Conservation (phyloP, 2,113 vertebrate species). For the Anguilla rostrata region DNA sequence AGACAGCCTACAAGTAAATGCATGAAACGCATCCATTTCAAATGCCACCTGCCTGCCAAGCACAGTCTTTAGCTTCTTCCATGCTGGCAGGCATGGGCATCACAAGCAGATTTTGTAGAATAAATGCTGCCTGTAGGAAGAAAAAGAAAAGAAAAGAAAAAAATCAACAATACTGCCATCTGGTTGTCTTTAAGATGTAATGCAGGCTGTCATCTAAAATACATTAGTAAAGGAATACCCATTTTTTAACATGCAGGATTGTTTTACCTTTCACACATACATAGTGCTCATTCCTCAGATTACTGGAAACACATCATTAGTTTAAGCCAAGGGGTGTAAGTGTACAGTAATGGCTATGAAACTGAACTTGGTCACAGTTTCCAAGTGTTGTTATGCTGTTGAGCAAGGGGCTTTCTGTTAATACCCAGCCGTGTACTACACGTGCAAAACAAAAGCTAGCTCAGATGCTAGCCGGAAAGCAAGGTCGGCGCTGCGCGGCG, state of each 20-base stretch:
- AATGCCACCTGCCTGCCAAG: constrained; percentile 84
- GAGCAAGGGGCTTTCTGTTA: too few relatives aligned
- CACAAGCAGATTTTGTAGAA: constrained; percentile 94
- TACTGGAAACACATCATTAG: too few relatives aligned
- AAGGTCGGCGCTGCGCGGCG: too few relatives aligned
- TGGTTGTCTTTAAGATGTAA: constrained; percentile 61
- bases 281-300: too few relatives aligned
- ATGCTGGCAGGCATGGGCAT: constrained; percentile 82
- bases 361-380: too few relatives aligned
- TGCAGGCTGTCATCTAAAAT: constrained; percentile 40
- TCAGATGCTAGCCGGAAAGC: too few relatives aligned
- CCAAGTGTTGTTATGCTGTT: too few relatives aligned
- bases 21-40: constrained; percentile 51
- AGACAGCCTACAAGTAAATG: background rate
- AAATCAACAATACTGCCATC: constrained; percentile 76
- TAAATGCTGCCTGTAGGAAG: constrained; percentile 85
- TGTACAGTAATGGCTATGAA: too few relatives aligned
- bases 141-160: constrained; percentile 35
- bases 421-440: too few relatives aligned
- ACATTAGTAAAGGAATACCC: background rate
- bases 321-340: too few relatives aligned
- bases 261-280: background rate
- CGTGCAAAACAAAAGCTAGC: too few relatives aligned
- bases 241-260: background rate
- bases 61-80: constrained; percentile 75